phyloP scores from a whole-genome alignment of 37 sponge, comb jelly and placozoan genomes.

The Halisarca cf. caerulea region DNA sequence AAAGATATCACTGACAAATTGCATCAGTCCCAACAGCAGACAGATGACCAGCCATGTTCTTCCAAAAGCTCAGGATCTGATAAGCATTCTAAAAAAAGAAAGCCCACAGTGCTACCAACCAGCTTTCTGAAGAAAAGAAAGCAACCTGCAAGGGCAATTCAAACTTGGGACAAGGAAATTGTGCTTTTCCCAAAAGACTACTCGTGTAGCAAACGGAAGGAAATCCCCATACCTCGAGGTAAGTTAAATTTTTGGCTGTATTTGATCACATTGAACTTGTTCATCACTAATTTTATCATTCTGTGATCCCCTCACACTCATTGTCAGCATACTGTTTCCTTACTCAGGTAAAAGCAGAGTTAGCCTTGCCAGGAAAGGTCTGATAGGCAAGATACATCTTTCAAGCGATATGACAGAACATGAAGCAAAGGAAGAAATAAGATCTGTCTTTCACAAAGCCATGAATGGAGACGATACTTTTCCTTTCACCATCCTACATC shows the following conservation, averaged over 20 bases:
- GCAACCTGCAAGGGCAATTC: neutral
- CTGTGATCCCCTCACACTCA: neutral
- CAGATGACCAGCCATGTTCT: too few species aligned
- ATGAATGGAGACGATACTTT: neutral
- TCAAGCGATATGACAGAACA: neutral
- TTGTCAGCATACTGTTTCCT: too few species aligned
- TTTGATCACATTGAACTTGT: neutral
- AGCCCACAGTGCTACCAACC: too few species aligned
- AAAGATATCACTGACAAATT: too few species aligned
- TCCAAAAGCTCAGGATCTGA: too few species aligned
- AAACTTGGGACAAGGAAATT: neutral
- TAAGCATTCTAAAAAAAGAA: too few species aligned
- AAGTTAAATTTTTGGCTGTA: too few species aligned
- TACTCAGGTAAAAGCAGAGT: too few species aligned
- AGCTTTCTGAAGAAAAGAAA: neutral
- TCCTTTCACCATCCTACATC: neutral
- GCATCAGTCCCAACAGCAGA: too few species aligned
- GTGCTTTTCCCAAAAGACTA: neutral
- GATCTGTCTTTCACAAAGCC: neutral
- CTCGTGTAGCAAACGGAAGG: neutral
- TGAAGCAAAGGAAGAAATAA: too few species aligned
- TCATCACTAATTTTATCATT: too few species aligned
- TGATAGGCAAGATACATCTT: neutral
- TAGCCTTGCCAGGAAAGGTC: neutral
- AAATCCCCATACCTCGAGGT: neutral